Evolutionary conservation across 2,113 vertebrate species (phyloP).

Genomic region (Nymphicus hollandicus): DNA sequence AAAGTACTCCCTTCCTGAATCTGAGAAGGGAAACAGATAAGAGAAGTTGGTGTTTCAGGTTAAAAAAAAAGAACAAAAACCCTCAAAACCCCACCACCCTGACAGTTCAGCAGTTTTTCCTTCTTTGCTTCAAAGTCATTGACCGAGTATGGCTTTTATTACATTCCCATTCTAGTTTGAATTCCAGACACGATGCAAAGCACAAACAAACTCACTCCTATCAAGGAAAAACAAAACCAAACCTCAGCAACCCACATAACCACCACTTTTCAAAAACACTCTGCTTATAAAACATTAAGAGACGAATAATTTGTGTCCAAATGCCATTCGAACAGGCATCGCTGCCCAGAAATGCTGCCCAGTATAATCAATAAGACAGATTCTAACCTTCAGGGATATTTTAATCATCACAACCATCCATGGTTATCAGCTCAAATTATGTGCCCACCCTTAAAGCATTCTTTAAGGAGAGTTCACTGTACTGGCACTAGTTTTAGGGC

Average conservation of each 20-base stretch:
- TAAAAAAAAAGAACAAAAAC: neutral
- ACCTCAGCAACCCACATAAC: neutral
- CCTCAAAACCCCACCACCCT: neutral
- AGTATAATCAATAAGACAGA: slow-evolving; percentile 49
- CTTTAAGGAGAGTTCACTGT: neutral
- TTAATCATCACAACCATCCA: slow-evolving; percentile 36
- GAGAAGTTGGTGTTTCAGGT: neutral
- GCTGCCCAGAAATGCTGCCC: neutral
- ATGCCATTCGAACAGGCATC: neutral
- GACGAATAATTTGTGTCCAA: neutral
- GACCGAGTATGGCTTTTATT: neutral
- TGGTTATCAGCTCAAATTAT: slow-evolving; percentile 39
- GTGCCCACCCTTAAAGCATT: neutral
- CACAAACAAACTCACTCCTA: neutral
- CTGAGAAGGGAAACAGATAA: neutral
- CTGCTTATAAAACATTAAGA: neutral
- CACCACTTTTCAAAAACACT: neutral
- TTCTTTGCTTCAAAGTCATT: neutral
- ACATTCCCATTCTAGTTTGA: neutral
- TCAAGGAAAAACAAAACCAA: neutral
- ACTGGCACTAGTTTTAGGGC: slow-evolving; percentile 23
- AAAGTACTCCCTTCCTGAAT: neutral
- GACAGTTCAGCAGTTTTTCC: neutral
- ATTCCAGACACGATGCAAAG: neutral
- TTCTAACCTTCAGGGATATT: slow-evolving; percentile 40